These are phyloP conservation scores for Umimayanthus kanabou DNA, from an alignment of 92 coral and sea anemone species.

Conservation along the genomic window DNA sequence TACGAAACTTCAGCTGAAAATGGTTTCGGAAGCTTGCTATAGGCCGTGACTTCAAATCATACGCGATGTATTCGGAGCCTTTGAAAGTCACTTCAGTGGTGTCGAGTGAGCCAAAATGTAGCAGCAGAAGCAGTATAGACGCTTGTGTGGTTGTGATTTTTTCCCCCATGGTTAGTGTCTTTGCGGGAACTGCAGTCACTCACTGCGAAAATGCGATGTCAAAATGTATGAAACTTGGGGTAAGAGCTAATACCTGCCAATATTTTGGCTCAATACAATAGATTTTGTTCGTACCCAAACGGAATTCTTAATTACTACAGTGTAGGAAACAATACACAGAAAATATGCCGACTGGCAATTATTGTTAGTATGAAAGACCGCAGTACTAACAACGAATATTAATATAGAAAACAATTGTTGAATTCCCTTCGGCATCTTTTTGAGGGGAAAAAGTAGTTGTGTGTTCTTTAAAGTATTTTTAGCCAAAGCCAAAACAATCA, in stretches of 20 bases:
- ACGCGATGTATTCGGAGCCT: slow-evolving; percentile 22
- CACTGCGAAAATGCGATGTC: slow-evolving; percentile 9
- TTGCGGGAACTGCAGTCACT: not conserved
- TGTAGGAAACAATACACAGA: slow-evolving; percentile 1
- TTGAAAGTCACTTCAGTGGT: not conserved
- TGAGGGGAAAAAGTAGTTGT: not conserved
- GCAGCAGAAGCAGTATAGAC: not conserved
- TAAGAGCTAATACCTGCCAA: not conserved
- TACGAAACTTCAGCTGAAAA: slow-evolving; percentile 14
- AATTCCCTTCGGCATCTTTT: slow-evolving; percentile 5
- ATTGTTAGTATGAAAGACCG: not conserved
- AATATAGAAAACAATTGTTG: not conserved
- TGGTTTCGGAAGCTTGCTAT: slow-evolving; percentile 12
- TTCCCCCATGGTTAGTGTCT: slow-evolving; percentile 16
- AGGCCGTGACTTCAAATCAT: slow-evolving; percentile 3
- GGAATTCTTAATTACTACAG: slow-evolving; percentile 5
- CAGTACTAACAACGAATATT: not conserved
- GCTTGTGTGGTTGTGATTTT: not conserved
- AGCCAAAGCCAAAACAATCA: slow-evolving; percentile 2
- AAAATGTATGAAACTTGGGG: not conserved
- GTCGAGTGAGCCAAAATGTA: not conserved
- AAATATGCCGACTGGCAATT: slow-evolving; percentile 3
- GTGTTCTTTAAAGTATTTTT: slow-evolving; percentile 6
- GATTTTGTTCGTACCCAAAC: slow-evolving; percentile 10
- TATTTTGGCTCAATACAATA: not conserved